A percentile compares a stretch with the other conserved stretches of the same genome.
Evolutionary conservation across 2,797 vertebrate species (phyloP).

Genomic region (Manis javanica): DNA sequence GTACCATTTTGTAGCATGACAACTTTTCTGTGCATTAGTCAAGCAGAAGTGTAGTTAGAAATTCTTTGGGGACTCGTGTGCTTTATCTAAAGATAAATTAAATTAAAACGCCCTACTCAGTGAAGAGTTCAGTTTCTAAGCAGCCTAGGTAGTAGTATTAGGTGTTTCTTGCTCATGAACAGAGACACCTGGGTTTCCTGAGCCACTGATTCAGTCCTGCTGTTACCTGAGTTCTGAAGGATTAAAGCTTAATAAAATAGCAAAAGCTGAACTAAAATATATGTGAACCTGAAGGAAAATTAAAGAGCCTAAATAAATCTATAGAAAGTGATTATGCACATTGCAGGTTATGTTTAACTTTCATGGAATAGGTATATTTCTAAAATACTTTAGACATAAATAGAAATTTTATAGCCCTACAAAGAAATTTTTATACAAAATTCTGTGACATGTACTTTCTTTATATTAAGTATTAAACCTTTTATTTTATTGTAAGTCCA

Average conservation of each 20-base stretch:
- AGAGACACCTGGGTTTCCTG: not conserved
- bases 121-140: not conserved
- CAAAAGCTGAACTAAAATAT: not conserved
- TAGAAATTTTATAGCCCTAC: not conserved
- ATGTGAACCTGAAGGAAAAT: not conserved
- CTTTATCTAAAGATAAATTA: not conserved
- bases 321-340: not conserved
- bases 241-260: conserved; percentile 25
- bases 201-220: not conserved
- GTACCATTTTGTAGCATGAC: not conserved
- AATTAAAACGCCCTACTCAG: not conserved
- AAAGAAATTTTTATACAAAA: not conserved
- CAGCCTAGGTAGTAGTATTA: not conserved
- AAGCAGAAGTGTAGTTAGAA: not conserved
- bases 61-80: not conserved
- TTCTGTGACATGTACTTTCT: conserved; percentile 28
- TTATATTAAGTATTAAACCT: conserved; percentile 32
- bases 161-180: not conserved
- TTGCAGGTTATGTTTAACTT: not conserved
- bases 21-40: not conserved
- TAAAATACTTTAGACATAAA: not conserved
- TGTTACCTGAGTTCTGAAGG: not conserved
- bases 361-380: not conserved
- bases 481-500: conserved; percentile 19
- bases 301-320: too few relatives aligned